Base-by-base conservation (phyloP, 1,140 invertebrate species). In the Spodoptera frugiperda region DNA sequence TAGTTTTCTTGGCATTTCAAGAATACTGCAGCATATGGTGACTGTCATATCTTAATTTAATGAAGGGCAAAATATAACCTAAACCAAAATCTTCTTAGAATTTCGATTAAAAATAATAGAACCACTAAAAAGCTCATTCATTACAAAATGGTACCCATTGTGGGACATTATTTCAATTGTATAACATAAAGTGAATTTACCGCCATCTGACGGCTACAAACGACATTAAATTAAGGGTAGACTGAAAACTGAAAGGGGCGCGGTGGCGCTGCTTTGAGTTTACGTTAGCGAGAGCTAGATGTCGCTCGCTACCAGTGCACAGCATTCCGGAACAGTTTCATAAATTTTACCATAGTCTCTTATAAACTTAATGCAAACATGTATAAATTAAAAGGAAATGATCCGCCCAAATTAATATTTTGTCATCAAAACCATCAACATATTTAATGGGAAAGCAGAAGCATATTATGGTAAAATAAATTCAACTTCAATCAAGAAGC, bases 401-500 rank as follows among this genome's bases (percentile, higher is more conserved):
- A 25, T 39, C 33, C 6, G 6, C 51, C 51, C 15, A 10, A 63
- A 59, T 33, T 15, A 61, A 59, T 59, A 59, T 19, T 53, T 53
- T 19, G n/a, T 17, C 10, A 9, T 44, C 6, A 21, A 57, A 57
- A 57, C 17, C 53, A 21, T 25, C 54, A 30, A 25, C 54, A 57
- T 25, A 57, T 25, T 54, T 15, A 19, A 12, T 10, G 10, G 10
- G 33, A 44, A 63, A 44, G 59, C 15, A 17, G 33, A 44, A 44
- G 33, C 9, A 44, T 33, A 63, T 63, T 63, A 63, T 63, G 59
- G 15, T 63, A 63, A 63, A 63, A 63, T 63, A 63, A 44, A 44
- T 63, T 33, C 33, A 63, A 63, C 59, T 63, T 44, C 59, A 63
- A 63, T 63, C 59, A 63, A 44, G 33, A 63, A 61, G 44, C 44